Evolutionary conservation across 1,140 invertebrate species (phyloP), one percentile per base, ranked within the genome.

Genomic region (Augochlora pura): DNA sequence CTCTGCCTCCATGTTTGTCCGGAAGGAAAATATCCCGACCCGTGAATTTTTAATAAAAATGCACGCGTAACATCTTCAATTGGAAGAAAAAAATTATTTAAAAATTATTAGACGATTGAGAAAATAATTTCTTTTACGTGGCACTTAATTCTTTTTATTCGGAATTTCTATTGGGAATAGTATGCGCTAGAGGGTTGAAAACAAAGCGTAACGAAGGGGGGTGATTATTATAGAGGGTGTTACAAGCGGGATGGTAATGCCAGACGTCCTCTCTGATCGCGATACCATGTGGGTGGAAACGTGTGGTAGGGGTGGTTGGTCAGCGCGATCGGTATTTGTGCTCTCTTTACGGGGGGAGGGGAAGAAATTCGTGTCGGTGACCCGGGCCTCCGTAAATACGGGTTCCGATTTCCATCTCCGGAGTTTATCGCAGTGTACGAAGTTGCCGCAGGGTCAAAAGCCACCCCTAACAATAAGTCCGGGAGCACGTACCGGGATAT

Each of bases 371-470:
- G 25, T 25, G 27, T 32, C 2, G 18, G 57, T 18, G 57, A 62
- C 25, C 25, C 25, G 46, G 42, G 32, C 62, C 23, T 23, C 54
- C 70, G 63, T 74, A 80, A 80, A 74, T 74, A 75, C 71, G 77
- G 65, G 60, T 60, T 54, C 79, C 60, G 73, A 81, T 77, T 77
- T 81, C 65, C 79, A 76, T 81, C 79, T 68, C 46, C 79, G 60
- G 57, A 42, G 46, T 73, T 79, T 79, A 79, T 79, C 77, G 46
- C 39, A 23, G 39, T 59, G 62, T 52, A 65, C 46, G 49, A 32
- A 78, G 59, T 75, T 18, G 67, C 54, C 66, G 54, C 25, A 39
- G 68, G 68, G 74, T 81, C 46, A 66, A 81, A 78, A 60, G 75
- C 80, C 74, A 54, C 25, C 62, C 60, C 68, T 60, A 71, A 81